phyloP scores from a whole-genome alignment of 2,797 vertebrate species.

The Tokudaia muenninki region DNA sequence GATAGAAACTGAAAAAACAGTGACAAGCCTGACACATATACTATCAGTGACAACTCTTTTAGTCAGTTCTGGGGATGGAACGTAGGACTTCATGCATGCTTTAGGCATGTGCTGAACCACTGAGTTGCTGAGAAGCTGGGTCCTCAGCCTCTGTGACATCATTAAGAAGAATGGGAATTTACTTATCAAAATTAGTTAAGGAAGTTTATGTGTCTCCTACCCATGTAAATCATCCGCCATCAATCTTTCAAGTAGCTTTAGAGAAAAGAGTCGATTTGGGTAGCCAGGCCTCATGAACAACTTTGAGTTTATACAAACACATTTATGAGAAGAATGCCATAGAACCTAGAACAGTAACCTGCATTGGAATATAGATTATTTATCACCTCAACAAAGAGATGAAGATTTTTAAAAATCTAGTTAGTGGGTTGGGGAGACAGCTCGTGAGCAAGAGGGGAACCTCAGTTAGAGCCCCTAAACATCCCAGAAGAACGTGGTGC shows the following conservation, averaged over 20 bases:
- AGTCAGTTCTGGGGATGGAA: neutral
- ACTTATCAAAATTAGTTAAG: neutral
- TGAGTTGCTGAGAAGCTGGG: neutral
- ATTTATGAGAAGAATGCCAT: neutral
- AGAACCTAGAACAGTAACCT: neutral
- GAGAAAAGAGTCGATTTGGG: neutral
- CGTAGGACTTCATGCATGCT: neutral
- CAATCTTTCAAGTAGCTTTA: neutral
- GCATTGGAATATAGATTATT: neutral
- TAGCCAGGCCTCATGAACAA: neutral
- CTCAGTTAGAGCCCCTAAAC: neutral
- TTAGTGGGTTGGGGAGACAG: neutral
- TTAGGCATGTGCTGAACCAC: too few species aligned
- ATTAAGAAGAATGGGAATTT: neutral
- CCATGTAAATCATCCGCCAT: neutral
- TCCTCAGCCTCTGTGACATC: neutral
- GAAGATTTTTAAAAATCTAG: neutral
- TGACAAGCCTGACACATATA: neutral
- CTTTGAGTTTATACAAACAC: neutral
- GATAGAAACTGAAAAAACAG: neutral
- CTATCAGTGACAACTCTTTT: neutral
- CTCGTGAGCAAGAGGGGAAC: neutral
- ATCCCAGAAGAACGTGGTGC: neutral
- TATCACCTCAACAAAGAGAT: neutral
- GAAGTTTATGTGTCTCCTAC: neutral